Evolutionary conservation across 2,113 vertebrate genomes (phyloP), one percentile per base, ranked within the genome.

Genomic region (Pardalotus punctatus): DNA sequence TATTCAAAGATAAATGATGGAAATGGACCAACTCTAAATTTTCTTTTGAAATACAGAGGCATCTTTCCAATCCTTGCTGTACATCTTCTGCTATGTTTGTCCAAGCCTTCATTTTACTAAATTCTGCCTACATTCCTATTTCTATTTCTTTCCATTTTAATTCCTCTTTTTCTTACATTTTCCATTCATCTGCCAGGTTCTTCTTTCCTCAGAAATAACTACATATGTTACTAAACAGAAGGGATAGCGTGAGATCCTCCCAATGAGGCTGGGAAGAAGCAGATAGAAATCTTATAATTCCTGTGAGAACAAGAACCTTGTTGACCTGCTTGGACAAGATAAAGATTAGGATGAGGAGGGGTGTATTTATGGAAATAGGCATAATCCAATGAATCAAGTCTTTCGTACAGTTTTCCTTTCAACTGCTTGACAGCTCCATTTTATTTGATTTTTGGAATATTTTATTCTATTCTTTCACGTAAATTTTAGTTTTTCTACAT

Each of bases 251-350:
- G n/a, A 40, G 43, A 88, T 86, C 93, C 60, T 94, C 43, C 69
- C 36, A 86, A 4, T 35, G 56, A 86, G 31, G 60, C 47, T 70
- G 74, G 47, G 25, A 47, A 81, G 24, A 70, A 61, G 31, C 27
- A 88, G 31, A 81, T 48, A 79, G 62, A 84, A 93, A 86, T 57
- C 43, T 86, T 85, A 77, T 14, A 70, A 31, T 93, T 90, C 66
- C 90, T 82, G 16, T 50, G 47, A 90, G 72, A 71, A 95, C 64
- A 95, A 96, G 82, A 86, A 78, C 56, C 28, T 92, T 71, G 72
- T 93, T 93, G 90, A 96, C 82, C 92, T 95, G 96, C 72, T 81
- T 72, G 85, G 60, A 70, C 51, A 94, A 93, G 96, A 95, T 93
- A 96, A 97, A 95, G 48, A 92, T 86, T 93, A 67, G 22, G 58